Conservation (phyloP, 1,140 invertebrate species). For the Dolichoris vasculosae region DNA sequence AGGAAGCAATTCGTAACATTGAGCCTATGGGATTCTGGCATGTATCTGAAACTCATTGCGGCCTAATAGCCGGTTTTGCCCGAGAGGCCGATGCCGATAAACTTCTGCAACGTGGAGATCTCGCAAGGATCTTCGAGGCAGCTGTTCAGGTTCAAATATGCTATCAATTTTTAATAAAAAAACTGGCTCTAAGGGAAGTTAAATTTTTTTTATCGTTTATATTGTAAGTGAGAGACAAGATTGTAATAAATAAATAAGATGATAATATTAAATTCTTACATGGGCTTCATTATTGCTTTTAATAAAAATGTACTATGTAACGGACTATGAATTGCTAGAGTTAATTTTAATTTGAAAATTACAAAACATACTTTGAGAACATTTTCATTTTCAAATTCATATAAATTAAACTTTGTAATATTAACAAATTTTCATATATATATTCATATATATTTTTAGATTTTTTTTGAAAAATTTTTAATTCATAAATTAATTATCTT, state of each 20-base stretch:
- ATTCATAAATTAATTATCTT: no score
- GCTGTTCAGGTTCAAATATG: constrained; percentile 67
- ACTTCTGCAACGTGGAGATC: constrained; percentile 64
- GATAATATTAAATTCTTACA: no score
- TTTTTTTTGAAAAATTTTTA: no score
- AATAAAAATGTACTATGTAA: no score
- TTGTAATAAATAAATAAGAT: background rate
- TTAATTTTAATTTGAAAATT: no score
- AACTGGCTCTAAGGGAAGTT: background rate
- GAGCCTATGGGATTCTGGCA: constrained; percentile 66
- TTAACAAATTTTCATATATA: no score
- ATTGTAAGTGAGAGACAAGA: background rate
- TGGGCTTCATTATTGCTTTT: no score
- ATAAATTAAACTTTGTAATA: no score
- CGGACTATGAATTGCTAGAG: no score
- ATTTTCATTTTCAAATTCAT: no score
- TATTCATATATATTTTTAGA: no score
- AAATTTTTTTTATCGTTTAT: background rate
- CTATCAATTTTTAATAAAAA: background rate
- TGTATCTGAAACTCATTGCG: constrained; percentile 70
- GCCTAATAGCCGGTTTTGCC: constrained; percentile 68
- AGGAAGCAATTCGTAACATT: constrained; percentile 64
- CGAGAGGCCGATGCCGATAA: constrained; percentile 70
- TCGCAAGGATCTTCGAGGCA: constrained; percentile 67
- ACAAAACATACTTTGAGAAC: no score